These are phyloP conservation scores for Polydrusus pterygomalis DNA, from an alignment of 2,888 invertebrate genomes.

Conservation along the genomic window DNA sequence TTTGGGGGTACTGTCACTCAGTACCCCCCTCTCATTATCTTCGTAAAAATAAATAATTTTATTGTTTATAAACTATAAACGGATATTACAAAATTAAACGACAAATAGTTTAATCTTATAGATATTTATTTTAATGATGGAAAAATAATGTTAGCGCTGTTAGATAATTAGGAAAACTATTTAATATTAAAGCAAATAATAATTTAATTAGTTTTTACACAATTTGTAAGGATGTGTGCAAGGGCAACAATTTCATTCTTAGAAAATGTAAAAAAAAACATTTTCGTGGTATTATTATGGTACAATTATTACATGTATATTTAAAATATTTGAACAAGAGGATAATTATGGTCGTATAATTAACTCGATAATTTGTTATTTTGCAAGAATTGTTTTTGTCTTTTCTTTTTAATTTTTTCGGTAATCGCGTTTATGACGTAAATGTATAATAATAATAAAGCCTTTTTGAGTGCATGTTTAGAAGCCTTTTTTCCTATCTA, in stretches of 20 bases:
- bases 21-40: too few relatives aligned
- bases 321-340: neutral
- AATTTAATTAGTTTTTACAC: neutral
- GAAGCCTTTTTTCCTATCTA: too few relatives aligned
- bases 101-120: slow-evolving; percentile 3
- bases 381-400: too few relatives aligned
- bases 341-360: neutral
- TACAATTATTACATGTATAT: neutral
- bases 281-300: neutral
- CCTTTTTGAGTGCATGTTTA: too few relatives aligned
- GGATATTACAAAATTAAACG: slow-evolving; percentile 13
- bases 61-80: neutral
- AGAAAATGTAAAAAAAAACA: neutral
- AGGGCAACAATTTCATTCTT: neutral
- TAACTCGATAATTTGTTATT: neutral
- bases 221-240: slow-evolving; percentile 4
- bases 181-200: slow-evolving; percentile 5
- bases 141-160: neutral
- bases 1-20: too few relatives aligned
- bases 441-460: too few relatives aligned
- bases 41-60: neutral
- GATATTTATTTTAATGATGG: slow-evolving; percentile 7
- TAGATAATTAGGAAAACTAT: slow-evolving; percentile 2
- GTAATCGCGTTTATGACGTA: too few relatives aligned
- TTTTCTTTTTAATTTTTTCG: neutral